These are phyloP conservation scores for Pterocles gutturalis DNA, from an alignment of 2,113 vertebrate genomes.

Conservation along the genomic window DNA sequence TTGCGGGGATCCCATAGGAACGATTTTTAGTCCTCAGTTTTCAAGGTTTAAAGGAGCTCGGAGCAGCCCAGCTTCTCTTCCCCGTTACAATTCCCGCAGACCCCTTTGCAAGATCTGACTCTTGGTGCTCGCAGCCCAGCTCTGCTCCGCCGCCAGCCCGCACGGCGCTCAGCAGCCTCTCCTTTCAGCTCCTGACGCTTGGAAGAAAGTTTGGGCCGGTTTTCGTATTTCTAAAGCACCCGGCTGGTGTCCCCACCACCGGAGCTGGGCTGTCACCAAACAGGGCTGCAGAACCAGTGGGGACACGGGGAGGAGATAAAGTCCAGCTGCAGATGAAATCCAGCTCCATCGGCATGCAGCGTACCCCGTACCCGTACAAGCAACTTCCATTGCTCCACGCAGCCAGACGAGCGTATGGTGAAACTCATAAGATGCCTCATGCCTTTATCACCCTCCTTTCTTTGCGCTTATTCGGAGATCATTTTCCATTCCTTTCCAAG, in stretches of 20 bases:
- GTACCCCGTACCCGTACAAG: fast-evolving
- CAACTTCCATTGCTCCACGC: background rate
- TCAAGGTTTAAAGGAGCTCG: background rate
- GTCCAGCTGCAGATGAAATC: background rate
- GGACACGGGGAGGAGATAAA: background rate
- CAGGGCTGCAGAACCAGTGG: background rate
- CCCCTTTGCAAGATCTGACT: background rate
- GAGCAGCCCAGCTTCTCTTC: background rate
- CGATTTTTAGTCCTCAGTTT: background rate
- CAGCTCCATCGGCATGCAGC: too few relatives aligned
- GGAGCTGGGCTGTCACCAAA: background rate
- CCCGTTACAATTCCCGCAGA: background rate
- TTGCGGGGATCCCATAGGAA: background rate
- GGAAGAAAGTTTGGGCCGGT: background rate
- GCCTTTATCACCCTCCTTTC: background rate
- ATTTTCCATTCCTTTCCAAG: background rate
- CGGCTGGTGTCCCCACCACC: background rate
- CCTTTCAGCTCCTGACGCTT: background rate
- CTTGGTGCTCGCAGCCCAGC: background rate
- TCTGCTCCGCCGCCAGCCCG: background rate
- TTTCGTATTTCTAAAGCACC: background rate
- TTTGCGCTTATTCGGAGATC: background rate
- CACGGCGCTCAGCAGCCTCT: too few relatives aligned
- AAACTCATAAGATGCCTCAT: background rate
- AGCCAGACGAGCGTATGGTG: fast-evolving